Evolutionary conservation across 2,113 vertebrate species (phyloP).

Genomic region (Stomatorhinus ivindoensis): DNA sequence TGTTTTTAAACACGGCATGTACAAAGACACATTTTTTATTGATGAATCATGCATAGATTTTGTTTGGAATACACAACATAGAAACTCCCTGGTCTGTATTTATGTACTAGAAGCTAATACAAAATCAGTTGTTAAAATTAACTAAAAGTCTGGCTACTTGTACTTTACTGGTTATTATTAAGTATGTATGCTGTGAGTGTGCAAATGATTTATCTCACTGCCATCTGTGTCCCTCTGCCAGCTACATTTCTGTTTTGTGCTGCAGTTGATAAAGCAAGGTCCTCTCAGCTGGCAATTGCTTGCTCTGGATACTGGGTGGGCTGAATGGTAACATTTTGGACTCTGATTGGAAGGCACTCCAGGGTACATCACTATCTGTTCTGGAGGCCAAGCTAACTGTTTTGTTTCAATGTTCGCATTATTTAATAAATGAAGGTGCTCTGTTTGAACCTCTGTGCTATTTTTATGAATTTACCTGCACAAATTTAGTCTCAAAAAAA

Average conservation of each 20-base stretch:
- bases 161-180: not conserved
- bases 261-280: not conserved
- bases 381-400: not conserved
- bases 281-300: not conserved
- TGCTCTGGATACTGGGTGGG: not conserved
- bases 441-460: conserved; percentile 27
- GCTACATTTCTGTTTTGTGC: not conserved
- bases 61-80: not conserved
- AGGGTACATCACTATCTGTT: not conserved
- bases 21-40: not conserved
- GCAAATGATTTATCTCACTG: not conserved
- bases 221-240: not conserved
- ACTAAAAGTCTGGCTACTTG: not conserved
- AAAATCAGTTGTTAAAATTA: not conserved
- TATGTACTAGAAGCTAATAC: not conserved
- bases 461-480: not conserved
- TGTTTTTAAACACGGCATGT: not conserved
- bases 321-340: not conserved
- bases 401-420: conserved; percentile 36
- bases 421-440: conserved; percentile 48
- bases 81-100: not conserved
- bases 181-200: not conserved
- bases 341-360: not conserved
- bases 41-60: not conserved
- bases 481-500: not conserved